Base-by-base conservation (phyloP, 2,888 invertebrate genomes). In the Athetis lepigone region DNA sequence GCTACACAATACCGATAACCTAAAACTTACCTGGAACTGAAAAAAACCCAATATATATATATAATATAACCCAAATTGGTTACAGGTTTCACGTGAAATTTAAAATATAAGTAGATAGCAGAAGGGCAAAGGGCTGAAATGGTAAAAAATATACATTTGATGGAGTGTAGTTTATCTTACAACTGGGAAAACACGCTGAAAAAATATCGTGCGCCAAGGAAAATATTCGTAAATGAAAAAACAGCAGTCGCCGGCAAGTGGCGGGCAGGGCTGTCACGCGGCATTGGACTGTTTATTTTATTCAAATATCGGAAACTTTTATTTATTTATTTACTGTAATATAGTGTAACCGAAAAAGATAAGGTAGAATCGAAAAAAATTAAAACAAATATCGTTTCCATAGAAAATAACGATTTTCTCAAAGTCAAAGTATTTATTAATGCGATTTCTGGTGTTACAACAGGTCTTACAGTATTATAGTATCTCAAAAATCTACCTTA, bases 201-300 rank as follows among this genome's bases (percentile, higher is more conserved):
- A 95, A 95, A 94, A 95, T 94, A 95, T 92, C 92, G 92, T 84
- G 88, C 84, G 90, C 92, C 87, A 93, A 94, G 92, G 90, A 95
- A 95, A 95, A 94, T 94, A 95, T 95, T 92, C 93, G 90, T 90
- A 94, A 94, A 95, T 95, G 95, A 94, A 95, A 95, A 94, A 94
- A 94, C 90, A 95, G 94, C 95, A 95, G 85, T 75, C 75, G 84
- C 77, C 87, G 80, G 80, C 85, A 83, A 79, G 79, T 82, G 74
- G 64, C 67, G 69, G 11, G 39, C 78, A 93, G 94, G 94, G 94
- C 13, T 92, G 91, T 36, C 83, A 54, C 67, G 9, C 7, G 3
- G 4, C 0, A 1, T 13, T 3, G 2, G 0, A 2, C n/a, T n/a
- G n/a, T n/a, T n/a, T n/a, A n/a, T n/a, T n/a, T n/a, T n/a, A n/a